phyloP scores from a whole-genome alignment of 2,888 invertebrate genomes.

The Digitonthophagus gazella region DNA sequence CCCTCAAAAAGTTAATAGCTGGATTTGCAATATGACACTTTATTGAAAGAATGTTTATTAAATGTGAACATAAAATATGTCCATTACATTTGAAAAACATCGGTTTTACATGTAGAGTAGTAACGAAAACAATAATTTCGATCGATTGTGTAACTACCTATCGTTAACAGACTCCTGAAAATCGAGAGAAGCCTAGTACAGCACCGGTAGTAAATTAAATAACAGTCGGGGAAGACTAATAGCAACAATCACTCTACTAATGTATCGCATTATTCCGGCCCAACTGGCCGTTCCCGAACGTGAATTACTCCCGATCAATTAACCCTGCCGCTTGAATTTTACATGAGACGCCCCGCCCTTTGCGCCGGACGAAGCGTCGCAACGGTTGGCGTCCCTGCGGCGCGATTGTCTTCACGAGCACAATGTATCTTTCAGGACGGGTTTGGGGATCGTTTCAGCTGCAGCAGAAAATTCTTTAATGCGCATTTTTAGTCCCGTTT shows the following conservation, averaged over 20 bases:
- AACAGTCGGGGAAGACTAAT: neutral
- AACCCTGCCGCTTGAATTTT: neutral
- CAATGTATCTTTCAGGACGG: neutral
- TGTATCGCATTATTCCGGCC: neutral
- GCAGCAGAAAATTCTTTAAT: neutral
- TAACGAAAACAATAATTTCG: too few relatives aligned
- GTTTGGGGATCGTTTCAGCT: neutral
- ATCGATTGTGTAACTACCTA: too few relatives aligned
- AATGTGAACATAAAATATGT: too few relatives aligned
- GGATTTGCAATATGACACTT: too few relatives aligned
- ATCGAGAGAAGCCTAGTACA: neutral
- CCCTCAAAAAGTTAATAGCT: too few relatives aligned
- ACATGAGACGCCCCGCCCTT: slow-evolving; percentile 6
- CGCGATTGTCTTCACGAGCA: slow-evolving; percentile 2
- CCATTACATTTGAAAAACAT: neutral
- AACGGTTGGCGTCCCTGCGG: neutral
- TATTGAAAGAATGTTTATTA: too few relatives aligned
- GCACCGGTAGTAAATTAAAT: neutral
- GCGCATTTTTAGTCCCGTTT: neutral
- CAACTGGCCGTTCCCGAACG: neutral
- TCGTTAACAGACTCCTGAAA: neutral
- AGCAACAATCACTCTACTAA: neutral
- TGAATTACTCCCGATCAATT: slow-evolving; percentile 6
- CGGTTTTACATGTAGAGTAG: too few relatives aligned
- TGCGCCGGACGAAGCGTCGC: neutral